Percentiles rank a stretch among this genome's conserved stretches.
Evolutionary conservation across 2,797 vertebrate genomes (phyloP).

Genomic region (Clarias pachynema): DNA sequence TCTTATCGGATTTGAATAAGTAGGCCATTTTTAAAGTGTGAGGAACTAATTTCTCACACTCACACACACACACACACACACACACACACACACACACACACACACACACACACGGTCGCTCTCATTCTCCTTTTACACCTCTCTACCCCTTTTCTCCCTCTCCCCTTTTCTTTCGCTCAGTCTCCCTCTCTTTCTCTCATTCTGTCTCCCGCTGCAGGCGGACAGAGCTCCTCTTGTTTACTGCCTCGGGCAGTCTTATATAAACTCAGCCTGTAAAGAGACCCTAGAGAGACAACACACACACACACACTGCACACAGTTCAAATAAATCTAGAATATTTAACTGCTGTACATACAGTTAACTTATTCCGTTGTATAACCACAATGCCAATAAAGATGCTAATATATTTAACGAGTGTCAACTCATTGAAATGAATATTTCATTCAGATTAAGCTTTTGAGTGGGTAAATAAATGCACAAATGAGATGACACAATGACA

Average conservation of each 20-base stretch:
- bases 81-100: slow-evolving; percentile 37
- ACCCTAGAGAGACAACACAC: slow-evolving; percentile 41
- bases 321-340: background rate
- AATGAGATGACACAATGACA: slow-evolving; percentile 36
- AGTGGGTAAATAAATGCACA: background rate
- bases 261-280: slow-evolving; percentile 66
- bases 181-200: slow-evolving; percentile 52
- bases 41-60: slow-evolving; percentile 38
- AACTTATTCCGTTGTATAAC: too few relatives aligned
- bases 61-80: slow-evolving; percentile 31
- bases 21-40: slow-evolving; percentile 14
- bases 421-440: background rate
- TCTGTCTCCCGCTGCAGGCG: slow-evolving; percentile 50
- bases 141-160: slow-evolving; percentile 25
- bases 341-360: background rate
- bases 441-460: background rate
- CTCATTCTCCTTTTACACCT: slow-evolving; percentile 15
- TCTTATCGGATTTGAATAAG: slow-evolving; percentile 22
- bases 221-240: slow-evolving; percentile 82
- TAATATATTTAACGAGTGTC: too few relatives aligned
- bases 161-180: slow-evolving; percentile 37
- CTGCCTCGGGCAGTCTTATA: slow-evolving; percentile 72
- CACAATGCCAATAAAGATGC: background rate
- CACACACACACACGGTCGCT: slow-evolving; percentile 21
- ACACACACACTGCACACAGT: slow-evolving; percentile 9